Conservation (phyloP, 2,113 vertebrate species). For the Coptodon rendalli region DNA sequence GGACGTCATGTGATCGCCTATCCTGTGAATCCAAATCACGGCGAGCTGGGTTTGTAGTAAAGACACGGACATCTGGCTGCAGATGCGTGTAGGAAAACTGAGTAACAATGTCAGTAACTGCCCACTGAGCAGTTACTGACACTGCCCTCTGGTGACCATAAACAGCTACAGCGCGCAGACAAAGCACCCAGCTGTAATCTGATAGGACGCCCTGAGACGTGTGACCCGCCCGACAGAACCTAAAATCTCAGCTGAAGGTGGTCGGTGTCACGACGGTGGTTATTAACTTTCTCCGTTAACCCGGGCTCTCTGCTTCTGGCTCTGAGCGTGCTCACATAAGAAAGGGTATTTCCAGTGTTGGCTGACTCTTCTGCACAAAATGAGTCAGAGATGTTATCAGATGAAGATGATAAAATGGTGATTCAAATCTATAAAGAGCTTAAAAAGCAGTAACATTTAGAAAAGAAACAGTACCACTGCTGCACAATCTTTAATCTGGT, state of each 20-base stretch:
- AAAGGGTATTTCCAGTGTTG: background rate
- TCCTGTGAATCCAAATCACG: background rate
- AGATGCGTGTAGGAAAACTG: background rate
- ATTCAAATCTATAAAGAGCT: background rate
- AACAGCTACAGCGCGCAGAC: accelerated
- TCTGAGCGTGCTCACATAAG: background rate
- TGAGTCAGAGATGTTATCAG: background rate
- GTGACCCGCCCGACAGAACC: accelerated
- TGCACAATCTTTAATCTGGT: background rate
- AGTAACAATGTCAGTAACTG: background rate
- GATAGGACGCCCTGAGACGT: background rate
- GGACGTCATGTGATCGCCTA: background rate
- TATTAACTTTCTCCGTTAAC: background rate
- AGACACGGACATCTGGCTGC: background rate
- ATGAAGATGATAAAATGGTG: background rate
- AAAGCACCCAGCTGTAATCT: background rate
- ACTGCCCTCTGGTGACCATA: background rate
- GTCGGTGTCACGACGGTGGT: background rate
- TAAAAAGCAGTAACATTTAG: background rate
- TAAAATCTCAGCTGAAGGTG: background rate
- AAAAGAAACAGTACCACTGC: background rate
- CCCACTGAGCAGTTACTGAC: background rate
- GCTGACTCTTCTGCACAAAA: background rate
- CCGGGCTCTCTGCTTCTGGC: background rate
- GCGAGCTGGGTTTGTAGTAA: background rate